Base-by-base conservation (phyloP, 23 tunicate genomes). In the Ascidia mentula region DNA sequence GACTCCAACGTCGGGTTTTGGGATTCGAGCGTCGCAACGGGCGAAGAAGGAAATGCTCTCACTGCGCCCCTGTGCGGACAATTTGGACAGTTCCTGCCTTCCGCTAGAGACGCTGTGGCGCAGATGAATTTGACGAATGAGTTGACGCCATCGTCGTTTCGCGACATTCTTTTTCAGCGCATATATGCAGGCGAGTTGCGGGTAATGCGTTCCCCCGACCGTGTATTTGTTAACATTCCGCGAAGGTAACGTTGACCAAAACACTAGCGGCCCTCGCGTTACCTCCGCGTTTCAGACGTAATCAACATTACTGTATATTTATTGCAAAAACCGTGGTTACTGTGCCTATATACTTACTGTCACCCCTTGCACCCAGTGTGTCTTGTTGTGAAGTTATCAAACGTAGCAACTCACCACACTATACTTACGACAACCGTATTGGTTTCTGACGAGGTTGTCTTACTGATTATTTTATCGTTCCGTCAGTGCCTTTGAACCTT, bases 61-160 rank as follows among this genome's bases (percentile, higher is more conserved):
- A 72, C 34, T 45, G 89, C 89, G 89, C 89, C 89, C 6, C 34
- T 85, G 46, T 85, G 89, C 78, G 89, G 82, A 71, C 82, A 82
- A 15, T 38, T 85, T 36, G 24, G 20, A 32, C 82, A 85, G 69
- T 31, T 85, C 15, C 26, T 69, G 4, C 46, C 77, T 1, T 31
- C 75, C 40, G 78, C 38, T 22, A 75, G 6, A 37, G 24, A 36
- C 59, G 34, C 80, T 45, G 33, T 37, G 31, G 38, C 38, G 31
- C 72, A 82, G 1, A 18, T 17, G 7, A 72, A 31, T 31, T 17
- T 20, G 18, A 1, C 36, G 2, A 69, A 59, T 40, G 37, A 69
- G 12, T 40, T 33, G 28, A 53, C 65, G 65, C 12, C 65, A 1
- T 6, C 24, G 65, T 69, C 40, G 12, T 80, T 80, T 35, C 76